Percentiles rank a stretch among this genome's conserved stretches.
These are phyloP conservation scores for Amblyjoppa fuscipennis DNA, from an alignment of 2,888 invertebrate species.

Conservation along the genomic window DNA sequence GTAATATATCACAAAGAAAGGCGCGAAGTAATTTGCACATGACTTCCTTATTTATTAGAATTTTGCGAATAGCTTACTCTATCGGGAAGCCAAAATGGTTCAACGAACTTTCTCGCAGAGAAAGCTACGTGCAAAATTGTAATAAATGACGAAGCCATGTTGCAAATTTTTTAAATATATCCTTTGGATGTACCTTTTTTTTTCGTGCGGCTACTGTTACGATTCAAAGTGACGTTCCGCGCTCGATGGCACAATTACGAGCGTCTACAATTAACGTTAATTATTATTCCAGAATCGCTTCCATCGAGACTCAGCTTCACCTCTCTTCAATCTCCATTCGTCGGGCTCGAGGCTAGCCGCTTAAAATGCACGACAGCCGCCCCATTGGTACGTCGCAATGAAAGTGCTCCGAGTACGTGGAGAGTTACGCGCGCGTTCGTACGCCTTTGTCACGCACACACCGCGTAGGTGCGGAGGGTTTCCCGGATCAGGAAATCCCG, in stretches of 20 bases:
- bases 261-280: slow-evolving; percentile 74
- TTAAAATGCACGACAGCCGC: slow-evolving; percentile 75
- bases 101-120: no score
- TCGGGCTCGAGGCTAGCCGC: slow-evolving; percentile 50
- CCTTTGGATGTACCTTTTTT: no score
- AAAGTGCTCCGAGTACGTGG: slow-evolving; percentile 64
- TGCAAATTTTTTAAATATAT: no score
- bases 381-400: slow-evolving; percentile 50
- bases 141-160: no score
- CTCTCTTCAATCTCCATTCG: slow-evolving; percentile 35
- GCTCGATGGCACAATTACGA: slow-evolving; percentile 65
- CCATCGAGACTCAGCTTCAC: slow-evolving; percentile 70
- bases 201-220: slow-evolving; percentile 26
- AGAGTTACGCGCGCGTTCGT: slow-evolving; percentile 3
- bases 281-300: slow-evolving; percentile 73
- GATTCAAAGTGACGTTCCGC: background rate
- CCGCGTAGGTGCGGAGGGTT: slow-evolving; percentile 43
- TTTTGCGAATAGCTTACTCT: no score
- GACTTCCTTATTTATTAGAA: no score
- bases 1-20: no score
- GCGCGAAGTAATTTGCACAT: no score
- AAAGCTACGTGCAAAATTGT: no score
- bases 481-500: slow-evolving; percentile 50
- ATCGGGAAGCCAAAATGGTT: no score
- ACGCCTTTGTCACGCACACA: slow-evolving; percentile 33